Percentiles rank a stretch among this genome's conserved stretches.
These are phyloP conservation scores for Mugil cephalus DNA, from an alignment of 2,113 vertebrate species.

Conservation along the genomic window DNA sequence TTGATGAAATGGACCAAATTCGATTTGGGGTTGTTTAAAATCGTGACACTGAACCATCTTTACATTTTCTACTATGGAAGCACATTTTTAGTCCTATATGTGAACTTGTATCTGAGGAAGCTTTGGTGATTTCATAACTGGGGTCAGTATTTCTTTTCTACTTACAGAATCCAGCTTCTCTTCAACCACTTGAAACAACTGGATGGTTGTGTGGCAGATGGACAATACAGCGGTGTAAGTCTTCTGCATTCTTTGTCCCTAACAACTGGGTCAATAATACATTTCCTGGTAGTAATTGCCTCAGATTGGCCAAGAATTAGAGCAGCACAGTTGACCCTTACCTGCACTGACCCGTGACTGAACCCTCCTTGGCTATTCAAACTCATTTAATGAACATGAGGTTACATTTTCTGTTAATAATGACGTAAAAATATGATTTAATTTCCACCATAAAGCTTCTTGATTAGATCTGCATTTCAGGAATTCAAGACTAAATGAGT, in stretches of 20 bases:
- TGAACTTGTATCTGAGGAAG: conserved; percentile 2
- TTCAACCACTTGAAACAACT: conserved; percentile 22
- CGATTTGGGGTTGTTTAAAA: conserved; percentile 17
- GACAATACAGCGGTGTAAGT: conserved; percentile 3
- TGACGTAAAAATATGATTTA: not conserved
- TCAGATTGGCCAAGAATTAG: not conserved
- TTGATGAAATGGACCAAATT: conserved; percentile 20
- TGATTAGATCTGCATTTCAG: not conserved
- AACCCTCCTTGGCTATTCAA: not conserved
- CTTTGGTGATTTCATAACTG: not conserved
- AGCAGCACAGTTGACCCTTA: not conserved
- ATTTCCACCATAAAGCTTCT: not conserved
- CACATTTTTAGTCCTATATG: not conserved
- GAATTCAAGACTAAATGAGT: no score
- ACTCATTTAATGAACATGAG: not conserved
- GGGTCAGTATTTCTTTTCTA: not conserved
- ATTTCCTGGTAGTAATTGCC: not conserved
- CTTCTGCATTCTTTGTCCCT: not conserved
- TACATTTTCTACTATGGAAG: not conserved
- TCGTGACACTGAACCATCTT: conserved; percentile 22
- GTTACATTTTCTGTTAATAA: not conserved
- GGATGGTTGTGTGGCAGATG: conserved; percentile 19
- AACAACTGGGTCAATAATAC: conserved; percentile 15
- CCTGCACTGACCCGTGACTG: not conserved
- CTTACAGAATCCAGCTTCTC: not conserved